A percentile compares a stretch with the other conserved stretches of the same genome.
Evolutionary conservation across 2,888 invertebrate genomes (phyloP).

Genomic region (Elegia similella): DNA sequence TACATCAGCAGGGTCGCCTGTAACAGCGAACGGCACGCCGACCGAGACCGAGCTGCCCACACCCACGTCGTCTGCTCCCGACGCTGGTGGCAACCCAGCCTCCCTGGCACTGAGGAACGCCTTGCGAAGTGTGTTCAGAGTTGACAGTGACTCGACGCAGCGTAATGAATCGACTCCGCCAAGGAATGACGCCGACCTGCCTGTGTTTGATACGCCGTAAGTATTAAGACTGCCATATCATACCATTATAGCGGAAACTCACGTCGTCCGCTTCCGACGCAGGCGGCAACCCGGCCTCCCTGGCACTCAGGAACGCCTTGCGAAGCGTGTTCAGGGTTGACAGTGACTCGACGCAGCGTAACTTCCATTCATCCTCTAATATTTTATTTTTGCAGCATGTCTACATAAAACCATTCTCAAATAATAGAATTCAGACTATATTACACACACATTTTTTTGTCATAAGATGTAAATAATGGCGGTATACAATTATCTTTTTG

Average conservation of each 20-base stretch:
- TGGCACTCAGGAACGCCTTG: conserved; percentile 67
- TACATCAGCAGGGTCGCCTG: conserved; percentile 36
- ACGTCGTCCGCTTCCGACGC: conserved; percentile 64
- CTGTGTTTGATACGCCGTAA: conserved; percentile 66
- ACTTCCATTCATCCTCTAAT: no score
- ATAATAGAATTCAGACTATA: no score
- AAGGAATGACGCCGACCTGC: conserved; percentile 52
- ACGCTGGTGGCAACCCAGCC: conserved; percentile 48
- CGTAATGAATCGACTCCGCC: conserved; percentile 45
- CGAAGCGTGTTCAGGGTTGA: conserved; percentile 66
- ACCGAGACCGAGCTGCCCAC: conserved; percentile 69
- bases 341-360: conserved; percentile 40
- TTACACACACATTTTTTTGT: no score
- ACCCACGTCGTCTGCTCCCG: conserved; percentile 67
- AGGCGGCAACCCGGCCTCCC: conserved; percentile 51
- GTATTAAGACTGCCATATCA: conserved; percentile 34
- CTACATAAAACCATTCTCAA: no score
- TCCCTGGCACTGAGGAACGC: conserved; percentile 68
- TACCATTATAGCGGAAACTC: conserved; percentile 68
- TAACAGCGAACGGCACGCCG: conserved; percentile 57
- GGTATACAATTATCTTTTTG: not conserved
- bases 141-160: conserved; percentile 45
- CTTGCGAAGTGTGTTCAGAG: conserved; percentile 65
- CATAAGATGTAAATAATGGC: no score
- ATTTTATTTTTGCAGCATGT: no score